Percentiles rank a stretch among this genome's conserved stretches.
phyloP scores from a whole-genome alignment of 2,888 invertebrate species.

The Morpho helenor region DNA sequence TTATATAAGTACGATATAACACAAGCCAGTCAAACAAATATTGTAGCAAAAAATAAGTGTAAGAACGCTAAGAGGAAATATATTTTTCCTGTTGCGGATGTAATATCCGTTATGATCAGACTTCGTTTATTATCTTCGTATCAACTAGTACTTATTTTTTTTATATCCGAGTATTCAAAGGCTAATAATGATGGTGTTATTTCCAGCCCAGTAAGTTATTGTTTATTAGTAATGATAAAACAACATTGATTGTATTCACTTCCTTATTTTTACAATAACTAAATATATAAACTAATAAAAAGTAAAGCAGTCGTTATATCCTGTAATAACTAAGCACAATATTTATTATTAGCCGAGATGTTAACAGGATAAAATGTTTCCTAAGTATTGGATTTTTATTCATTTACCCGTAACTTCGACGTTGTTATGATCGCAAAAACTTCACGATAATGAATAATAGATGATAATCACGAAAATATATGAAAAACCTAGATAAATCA shows the following conservation, averaged over 20 bases:
- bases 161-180: no score
- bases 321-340: no score
- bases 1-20: no score
- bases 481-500: no score
- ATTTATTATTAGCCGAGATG: no score
- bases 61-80: constrained; percentile 3
- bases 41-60: constrained; percentile 1
- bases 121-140: constrained; percentile 2
- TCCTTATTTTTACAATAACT: no score
- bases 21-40: not conserved
- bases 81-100: constrained; percentile 4
- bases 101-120: constrained; percentile 1
- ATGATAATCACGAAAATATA: not conserved
- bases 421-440: not conserved
- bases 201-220: not conserved
- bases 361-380: no score
- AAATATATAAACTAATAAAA: no score
- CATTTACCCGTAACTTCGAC: not conserved
- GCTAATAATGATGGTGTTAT: not conserved
- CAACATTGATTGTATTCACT: not conserved
- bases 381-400: no score
- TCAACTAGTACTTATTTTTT: not conserved
- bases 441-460: not conserved
- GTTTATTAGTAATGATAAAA: not conserved
- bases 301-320: no score